Percentiles rank a stretch among this genome's conserved stretches.
Evolutionary conservation across 2,888 invertebrate genomes (phyloP).

Genomic region (Polyommatus iphigenia): DNA sequence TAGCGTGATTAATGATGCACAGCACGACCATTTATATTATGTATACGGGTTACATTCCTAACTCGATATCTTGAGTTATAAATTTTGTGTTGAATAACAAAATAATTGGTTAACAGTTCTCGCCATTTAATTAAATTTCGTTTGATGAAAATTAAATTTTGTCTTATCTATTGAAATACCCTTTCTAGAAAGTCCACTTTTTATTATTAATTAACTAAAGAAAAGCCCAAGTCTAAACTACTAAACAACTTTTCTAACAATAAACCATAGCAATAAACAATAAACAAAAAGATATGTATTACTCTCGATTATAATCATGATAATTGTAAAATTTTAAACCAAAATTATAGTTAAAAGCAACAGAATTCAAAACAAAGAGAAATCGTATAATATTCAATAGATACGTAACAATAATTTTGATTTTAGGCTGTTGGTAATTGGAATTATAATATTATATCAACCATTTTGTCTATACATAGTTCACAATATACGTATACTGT

Average conservation of each 20-base stretch:
- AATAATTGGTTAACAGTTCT: background rate
- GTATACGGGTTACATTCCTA: background rate
- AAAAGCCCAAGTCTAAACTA: too few relatives aligned
- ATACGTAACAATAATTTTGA: background rate
- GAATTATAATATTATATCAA: background rate
- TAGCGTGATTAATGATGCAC: conserved; percentile 18
- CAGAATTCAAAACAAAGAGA: background rate
- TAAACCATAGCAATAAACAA: too few relatives aligned
- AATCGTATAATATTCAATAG: background rate
- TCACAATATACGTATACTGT: background rate
- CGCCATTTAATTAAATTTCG: too few relatives aligned
- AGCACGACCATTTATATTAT: background rate
- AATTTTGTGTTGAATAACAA: background rate
- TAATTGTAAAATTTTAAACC: background rate
- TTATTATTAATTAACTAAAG: too few relatives aligned
- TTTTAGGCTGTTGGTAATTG: background rate
- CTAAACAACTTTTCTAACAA: too few relatives aligned
- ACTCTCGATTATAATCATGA: too few relatives aligned
- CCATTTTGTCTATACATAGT: background rate
- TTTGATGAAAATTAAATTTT: too few relatives aligned
- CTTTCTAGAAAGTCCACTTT: too few relatives aligned
- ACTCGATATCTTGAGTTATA: background rate
- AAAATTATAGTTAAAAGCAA: background rate
- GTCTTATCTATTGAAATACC: too few relatives aligned
- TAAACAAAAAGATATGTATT: too few relatives aligned